These are phyloP conservation scores for Todiramphus chloris DNA, from an alignment of 2,113 vertebrate genomes.

Conservation along the genomic window DNA sequence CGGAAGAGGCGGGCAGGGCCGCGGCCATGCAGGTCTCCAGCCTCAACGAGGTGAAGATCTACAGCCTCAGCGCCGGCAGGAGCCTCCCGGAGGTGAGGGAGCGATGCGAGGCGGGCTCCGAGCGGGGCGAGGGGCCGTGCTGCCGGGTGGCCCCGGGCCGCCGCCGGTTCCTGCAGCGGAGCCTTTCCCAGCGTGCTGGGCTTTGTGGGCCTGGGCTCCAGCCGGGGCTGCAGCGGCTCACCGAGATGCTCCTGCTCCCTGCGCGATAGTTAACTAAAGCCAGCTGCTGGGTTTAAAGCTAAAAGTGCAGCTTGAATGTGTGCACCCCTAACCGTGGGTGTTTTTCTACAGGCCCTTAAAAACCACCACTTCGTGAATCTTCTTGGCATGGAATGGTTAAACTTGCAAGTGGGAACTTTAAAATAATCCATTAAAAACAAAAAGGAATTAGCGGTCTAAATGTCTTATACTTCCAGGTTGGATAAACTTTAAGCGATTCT, in stretches of 20 bases:
- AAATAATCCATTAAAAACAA: background rate
- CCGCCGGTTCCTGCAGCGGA: background rate
- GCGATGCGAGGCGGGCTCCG: background rate
- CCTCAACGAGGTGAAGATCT: conserved; percentile 96
- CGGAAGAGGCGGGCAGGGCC: background rate
- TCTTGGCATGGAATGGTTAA: background rate
- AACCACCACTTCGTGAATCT: rapidly evolving
- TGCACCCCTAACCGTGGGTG: rapidly evolving
- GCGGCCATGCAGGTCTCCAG: conserved; percentile 91
- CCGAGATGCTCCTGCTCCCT: background rate
- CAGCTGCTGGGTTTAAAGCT: rapidly evolving
- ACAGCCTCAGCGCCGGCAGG: conserved; percentile 94
- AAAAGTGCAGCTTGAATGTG: rapidly evolving
- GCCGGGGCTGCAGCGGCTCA: background rate
- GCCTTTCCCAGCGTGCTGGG: background rate
- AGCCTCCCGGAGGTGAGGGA: conserved; percentile 93
- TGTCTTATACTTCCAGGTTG: background rate
- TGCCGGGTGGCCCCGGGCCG: background rate
- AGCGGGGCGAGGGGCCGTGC: background rate
- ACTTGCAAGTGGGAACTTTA: background rate
- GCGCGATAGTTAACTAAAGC: rapidly evolving
- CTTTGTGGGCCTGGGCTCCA: background rate
- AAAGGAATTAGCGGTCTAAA: background rate
- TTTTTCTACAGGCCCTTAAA: no score
- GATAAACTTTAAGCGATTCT: background rate